Percentiles rank a stretch among this genome's conserved stretches.
phyloP scores from a whole-genome alignment of 2,888 invertebrate species.

The Blomia tropicalis region DNA sequence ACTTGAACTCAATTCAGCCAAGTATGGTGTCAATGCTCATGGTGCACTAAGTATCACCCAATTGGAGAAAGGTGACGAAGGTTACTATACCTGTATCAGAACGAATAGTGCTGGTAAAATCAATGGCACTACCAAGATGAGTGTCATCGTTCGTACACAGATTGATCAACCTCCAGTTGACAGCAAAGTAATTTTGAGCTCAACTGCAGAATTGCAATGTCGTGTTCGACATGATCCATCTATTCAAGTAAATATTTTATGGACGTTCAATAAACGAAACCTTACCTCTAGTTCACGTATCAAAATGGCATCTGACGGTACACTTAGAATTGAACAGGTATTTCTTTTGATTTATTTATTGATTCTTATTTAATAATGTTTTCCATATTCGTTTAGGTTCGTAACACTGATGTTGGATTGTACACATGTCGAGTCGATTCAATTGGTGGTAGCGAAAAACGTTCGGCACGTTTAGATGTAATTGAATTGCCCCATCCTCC shows the following conservation, averaged over 20 bases:
- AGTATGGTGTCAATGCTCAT: slow-evolving; percentile 56
- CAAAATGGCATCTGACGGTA: slow-evolving; percentile 52
- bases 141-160: slow-evolving; percentile 31
- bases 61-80: slow-evolving; percentile 63
- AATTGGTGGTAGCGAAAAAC: slow-evolving; percentile 78
- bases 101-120: slow-evolving; percentile 76
- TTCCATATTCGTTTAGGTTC: slow-evolving; percentile 25
- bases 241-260: slow-evolving; percentile 66
- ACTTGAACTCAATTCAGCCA: neutral
- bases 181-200: slow-evolving; percentile 63
- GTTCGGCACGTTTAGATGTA: slow-evolving; percentile 63
- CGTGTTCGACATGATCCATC: slow-evolving; percentile 79
- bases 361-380: slow-evolving; percentile 24
- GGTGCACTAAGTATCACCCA: slow-evolving; percentile 75
- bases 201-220: slow-evolving; percentile 81
- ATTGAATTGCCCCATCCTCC: slow-evolving; percentile 92
- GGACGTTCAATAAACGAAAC: slow-evolving; percentile 60
- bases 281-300: slow-evolving; percentile 30
- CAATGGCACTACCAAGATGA: slow-evolving; percentile 60
- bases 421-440: slow-evolving; percentile 77
- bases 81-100: slow-evolving; percentile 71
- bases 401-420: slow-evolving; percentile 65
- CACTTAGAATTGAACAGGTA: slow-evolving; percentile 60
- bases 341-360: slow-evolving; percentile 28
- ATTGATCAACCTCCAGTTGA: slow-evolving; percentile 24